Base-by-base conservation (phyloP, 2,113 vertebrate species). In the Prolemur simus region DNA sequence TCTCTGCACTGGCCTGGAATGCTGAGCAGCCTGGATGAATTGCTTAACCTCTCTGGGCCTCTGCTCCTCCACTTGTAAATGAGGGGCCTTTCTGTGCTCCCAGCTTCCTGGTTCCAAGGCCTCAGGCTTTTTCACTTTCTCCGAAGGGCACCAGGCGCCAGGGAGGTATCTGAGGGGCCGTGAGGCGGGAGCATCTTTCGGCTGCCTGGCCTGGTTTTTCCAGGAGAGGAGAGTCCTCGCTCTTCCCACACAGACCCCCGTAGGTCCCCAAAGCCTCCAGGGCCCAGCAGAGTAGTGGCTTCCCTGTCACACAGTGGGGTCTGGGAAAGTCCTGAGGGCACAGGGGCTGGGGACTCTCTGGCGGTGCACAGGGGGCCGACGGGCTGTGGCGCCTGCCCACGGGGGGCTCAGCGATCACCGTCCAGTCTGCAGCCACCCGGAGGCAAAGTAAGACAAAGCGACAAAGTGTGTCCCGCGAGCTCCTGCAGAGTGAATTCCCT, bases 81-180 rank as follows among this genome's bases (percentile, higher is more conserved):
- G 3, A 8, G 6, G 34, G 23, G 23, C 14, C 11, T 89, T 32
- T 18, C 23, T 1, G 4, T 29, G 10, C 17, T 0, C 20, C 6
- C 54, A 34, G 18, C 37, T 74, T 21, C 63, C 45, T 42, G 20
- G 13, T 21, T 77, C 54, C 37, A 52, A 77, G 78, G 17, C 87
- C 66, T 76, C 23, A 34, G 20, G 60, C 21, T 39, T 45, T 42
- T 25, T 15, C 27, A 14, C 25, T 87, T 56, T 74, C 63, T 74
- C 76, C 21, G 80, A 42, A 54, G 68, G 25, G 37, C 32, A 27
- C 10, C 8, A 23, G 8, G 9, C 32, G 0, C 32, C 25, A 20
- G 29, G 45, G 11, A 58, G 34, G 17, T n/a, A 0, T 47, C 9
- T 18, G 60, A n/a, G 14, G 0, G 32, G 1, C 34, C 0, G 10